phyloP scores from a whole-genome alignment of 2,797 vertebrate species.

The Melanotaenia nigrans region DNA sequence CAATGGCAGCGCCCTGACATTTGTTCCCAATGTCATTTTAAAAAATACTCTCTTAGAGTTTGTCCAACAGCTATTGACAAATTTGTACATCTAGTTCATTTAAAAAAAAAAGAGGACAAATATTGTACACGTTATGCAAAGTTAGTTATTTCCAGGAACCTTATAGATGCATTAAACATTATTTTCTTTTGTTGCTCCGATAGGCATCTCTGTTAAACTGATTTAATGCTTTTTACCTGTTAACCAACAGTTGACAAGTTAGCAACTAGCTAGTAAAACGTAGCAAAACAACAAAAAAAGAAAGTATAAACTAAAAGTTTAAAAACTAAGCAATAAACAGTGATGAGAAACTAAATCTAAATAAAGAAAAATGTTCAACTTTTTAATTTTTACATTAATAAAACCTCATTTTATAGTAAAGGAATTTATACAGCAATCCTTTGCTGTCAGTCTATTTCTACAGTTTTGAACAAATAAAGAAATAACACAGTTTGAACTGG shows the following conservation, averaged over 20 bases:
- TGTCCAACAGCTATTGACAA: background rate
- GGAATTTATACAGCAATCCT: background rate
- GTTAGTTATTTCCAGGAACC: background rate
- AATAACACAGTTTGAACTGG: background rate
- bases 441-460: background rate
- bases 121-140: background rate
- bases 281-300: background rate
- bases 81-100: background rate
- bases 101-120: background rate
- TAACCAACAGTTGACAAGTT: background rate
- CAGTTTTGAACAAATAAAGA: background rate
- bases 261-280: background rate
- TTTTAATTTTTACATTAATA: background rate
- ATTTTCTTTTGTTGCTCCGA: background rate
- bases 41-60: constrained; percentile 34
- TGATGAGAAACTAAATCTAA: background rate
- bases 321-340: background rate
- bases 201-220: background rate
- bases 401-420: background rate
- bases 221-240: background rate
- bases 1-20: constrained; percentile 39
- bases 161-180: background rate
- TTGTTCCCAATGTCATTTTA: constrained; percentile 43
- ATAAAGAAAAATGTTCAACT: background rate
- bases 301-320: background rate